phyloP scores from a whole-genome alignment of 2,797 vertebrate genomes.

The Limnodromus scolopaceus region DNA sequence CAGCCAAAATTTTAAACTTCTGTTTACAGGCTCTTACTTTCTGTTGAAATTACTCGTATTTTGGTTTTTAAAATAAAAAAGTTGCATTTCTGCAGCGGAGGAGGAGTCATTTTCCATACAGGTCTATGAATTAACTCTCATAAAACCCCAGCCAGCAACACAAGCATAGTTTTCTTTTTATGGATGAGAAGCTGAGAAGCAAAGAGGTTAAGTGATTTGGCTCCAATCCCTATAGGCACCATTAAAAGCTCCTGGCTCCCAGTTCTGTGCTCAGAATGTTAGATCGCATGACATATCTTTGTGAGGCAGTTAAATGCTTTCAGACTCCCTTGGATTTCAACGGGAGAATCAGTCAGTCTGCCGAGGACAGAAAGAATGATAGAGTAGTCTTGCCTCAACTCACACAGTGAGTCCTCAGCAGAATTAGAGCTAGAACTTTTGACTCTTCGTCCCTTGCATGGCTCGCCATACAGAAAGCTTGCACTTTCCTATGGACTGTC shows the following conservation, averaged over 20 bases:
- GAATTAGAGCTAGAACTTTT: background rate
- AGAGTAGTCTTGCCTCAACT: background rate
- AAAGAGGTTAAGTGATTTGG: slow-evolving; percentile 47
- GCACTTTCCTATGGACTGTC: background rate
- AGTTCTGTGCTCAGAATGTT: slow-evolving; percentile 68
- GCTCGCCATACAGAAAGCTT: background rate
- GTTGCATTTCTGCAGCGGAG: slow-evolving; percentile 7
- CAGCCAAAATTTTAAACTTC: background rate
- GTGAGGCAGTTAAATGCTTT: slow-evolving; percentile 67
- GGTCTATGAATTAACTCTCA: slow-evolving; percentile 61
- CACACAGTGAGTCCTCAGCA: background rate
- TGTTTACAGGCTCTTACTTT: background rate
- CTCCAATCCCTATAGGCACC: slow-evolving; percentile 60
- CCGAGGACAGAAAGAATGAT: background rate
- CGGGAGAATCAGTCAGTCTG: background rate
- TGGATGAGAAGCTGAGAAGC: slow-evolving; percentile 49
- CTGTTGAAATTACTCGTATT: background rate
- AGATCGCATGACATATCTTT: slow-evolving; percentile 71
- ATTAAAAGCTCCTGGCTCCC: slow-evolving; percentile 72
- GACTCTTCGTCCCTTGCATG: accelerated
- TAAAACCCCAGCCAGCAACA: slow-evolving; percentile 30
- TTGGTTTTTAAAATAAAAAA: background rate
- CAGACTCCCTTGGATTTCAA: slow-evolving; percentile 53
- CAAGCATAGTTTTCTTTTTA: slow-evolving; percentile 36
- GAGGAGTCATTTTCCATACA: slow-evolving; percentile 58